Conservation (phyloP, 2,888 invertebrate species). For the Limnephilus rhombicus region DNA sequence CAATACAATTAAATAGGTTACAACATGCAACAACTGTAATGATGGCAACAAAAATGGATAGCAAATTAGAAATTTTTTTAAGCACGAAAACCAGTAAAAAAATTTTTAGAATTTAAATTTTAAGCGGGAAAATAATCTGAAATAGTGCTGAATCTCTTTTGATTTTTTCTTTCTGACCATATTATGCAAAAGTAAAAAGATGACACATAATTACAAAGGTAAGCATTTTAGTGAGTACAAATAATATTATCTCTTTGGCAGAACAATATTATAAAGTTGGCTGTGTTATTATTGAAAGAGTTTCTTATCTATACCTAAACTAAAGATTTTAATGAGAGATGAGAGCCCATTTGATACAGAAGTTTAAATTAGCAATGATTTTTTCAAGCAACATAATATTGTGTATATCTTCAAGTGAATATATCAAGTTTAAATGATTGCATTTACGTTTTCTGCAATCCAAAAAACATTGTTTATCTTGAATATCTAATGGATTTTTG, state of each 20-base stretch:
- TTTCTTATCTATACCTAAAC: background rate
- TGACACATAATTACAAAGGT: background rate
- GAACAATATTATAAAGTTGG: background rate
- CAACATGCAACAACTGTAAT: conserved; percentile 17
- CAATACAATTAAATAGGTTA: conserved; percentile 48
- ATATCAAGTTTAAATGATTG: background rate
- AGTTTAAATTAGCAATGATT: too few relatives aligned
- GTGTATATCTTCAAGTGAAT: background rate
- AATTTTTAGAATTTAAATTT: background rate
- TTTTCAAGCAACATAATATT: background rate
- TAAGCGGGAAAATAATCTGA: background rate
- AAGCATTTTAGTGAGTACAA: background rate
- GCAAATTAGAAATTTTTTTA: conserved; percentile 21
- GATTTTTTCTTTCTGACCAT: background rate
- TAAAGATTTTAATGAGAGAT: too few relatives aligned
- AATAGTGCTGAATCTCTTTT: background rate
- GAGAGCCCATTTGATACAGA: background rate
- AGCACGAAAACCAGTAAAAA: background rate
- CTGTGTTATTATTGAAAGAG: background rate
- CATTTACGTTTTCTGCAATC: too few relatives aligned
- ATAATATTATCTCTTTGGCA: background rate
- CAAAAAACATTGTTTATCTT: background rate
- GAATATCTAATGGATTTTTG: background rate
- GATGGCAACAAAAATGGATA: background rate
- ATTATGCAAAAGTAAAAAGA: background rate